Conservation (phyloP, 2,888 invertebrate species). For the Eupithecia centaureata region DNA sequence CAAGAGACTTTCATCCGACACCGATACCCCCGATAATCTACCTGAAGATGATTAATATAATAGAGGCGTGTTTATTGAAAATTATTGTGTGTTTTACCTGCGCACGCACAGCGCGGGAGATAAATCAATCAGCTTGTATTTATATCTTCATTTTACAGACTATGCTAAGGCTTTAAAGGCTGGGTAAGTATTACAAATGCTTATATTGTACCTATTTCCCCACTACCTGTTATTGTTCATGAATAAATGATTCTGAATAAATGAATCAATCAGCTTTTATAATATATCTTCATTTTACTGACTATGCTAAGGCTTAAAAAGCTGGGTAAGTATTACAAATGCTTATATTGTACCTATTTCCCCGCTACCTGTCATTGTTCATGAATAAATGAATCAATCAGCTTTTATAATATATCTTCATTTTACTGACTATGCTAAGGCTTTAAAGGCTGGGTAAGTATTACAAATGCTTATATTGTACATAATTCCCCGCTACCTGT, state of each 20-base stretch:
- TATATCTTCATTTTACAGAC: conserved; percentile 47
- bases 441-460: background rate
- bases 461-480: no score
- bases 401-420: conserved; percentile 48
- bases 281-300: conserved; percentile 48
- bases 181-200: background rate
- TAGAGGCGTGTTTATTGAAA: conserved; percentile 59
- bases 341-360: no score
- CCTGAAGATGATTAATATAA: conserved; percentile 54
- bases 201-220: no score
- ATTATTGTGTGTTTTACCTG: conserved; percentile 54
- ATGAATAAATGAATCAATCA: conserved; percentile 67
- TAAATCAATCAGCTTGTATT: conserved; percentile 58
- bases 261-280: conserved; percentile 58
- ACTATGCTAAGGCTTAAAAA: background rate
- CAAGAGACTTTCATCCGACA: conserved; percentile 50
- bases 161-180: background rate
- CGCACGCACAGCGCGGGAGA: conserved; percentile 46
- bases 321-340: background rate
- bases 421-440: conserved; percentile 24
- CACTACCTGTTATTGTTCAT: no score
- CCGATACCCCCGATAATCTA: conserved; percentile 57
- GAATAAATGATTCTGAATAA: no score
- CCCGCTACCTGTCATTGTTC: no score
- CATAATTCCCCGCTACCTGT: no score